Evolutionary conservation across 2,888 invertebrate species (phyloP).

Genomic region (Phyllotreta striolata): DNA sequence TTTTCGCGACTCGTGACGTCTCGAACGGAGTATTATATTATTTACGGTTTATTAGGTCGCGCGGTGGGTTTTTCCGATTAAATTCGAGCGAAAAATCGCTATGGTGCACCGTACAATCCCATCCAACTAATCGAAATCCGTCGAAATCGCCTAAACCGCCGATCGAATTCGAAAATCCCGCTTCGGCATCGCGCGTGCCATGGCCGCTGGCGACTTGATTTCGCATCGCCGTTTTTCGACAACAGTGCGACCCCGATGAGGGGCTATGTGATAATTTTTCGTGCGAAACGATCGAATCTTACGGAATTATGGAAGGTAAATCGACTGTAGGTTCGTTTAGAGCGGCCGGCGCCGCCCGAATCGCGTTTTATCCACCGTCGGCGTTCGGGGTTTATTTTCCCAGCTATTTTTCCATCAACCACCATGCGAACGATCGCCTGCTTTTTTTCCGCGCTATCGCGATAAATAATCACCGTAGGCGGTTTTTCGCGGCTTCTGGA

Average conservation of each 20-base stretch:
- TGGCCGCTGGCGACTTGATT: conserved; percentile 81
- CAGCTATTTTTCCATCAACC: too few relatives aligned
- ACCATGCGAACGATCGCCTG: too few relatives aligned
- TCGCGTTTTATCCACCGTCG: conserved; percentile 33
- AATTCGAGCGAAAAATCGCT: too few relatives aligned
- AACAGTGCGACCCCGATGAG: conserved; percentile 57
- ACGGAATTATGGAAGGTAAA: conserved; percentile 60
- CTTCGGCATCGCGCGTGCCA: conserved; percentile 69
- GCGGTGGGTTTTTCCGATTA: too few relatives aligned
- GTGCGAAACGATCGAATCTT: conserved; percentile 53
- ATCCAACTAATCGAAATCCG: not conserved
- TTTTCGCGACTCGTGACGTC: too few relatives aligned
- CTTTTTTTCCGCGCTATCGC: too few relatives aligned
- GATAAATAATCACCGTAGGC: too few relatives aligned
- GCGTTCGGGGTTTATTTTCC: too few relatives aligned
- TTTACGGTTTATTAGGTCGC: too few relatives aligned
- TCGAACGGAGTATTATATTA: too few relatives aligned
- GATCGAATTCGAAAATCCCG: conserved; percentile 53
- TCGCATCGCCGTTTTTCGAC: conserved; percentile 54
- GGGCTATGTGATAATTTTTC: conserved; percentile 51
- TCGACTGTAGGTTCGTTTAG: conserved; percentile 31
- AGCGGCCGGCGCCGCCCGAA: conserved; percentile 26
- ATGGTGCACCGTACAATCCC: too few relatives aligned
- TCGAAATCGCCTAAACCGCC: not conserved
- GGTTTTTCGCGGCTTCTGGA: too few relatives aligned